Evolutionary conservation across 92 coral and sea anemone genomes (phyloP), one percentile per base, ranked within the genome.

Genomic region (Phymanthus crucifer): DNA sequence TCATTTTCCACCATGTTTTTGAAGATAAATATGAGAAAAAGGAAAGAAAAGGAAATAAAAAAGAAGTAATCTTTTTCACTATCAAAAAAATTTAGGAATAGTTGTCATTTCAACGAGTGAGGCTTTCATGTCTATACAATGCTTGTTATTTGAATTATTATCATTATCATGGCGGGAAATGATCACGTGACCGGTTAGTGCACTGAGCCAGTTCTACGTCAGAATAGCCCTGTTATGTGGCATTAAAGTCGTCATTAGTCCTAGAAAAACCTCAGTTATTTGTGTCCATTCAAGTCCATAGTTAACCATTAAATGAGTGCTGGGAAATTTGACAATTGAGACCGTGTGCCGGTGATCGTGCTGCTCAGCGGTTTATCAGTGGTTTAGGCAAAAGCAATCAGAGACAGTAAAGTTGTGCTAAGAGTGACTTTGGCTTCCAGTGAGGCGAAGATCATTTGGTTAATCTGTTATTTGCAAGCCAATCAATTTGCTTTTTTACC

Each of bases 401-500:
- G 27, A 3, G 48, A 65, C 12, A 29, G 48, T 4, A 37, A 67
- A 70, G 75, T 10, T 10, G 48, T 79, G 83, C 74, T 67, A 67
- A 74, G 69, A 34, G 83, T 79, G 83, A 66, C 10, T 46, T 32
- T 9, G 18, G 32, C 16, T 52, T 65, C 31, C 79, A 34, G 68
- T 38, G 45, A 21, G 66, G 40, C 38, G 46, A 37, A 33, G 32
- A 33, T 31, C 38, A 77, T 66, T n/a, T 47, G 68, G 72, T 35
- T 35, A 36, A 40, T 23, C 34, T 24, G 34, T 61, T 54, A 54
- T 54, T 54, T 54, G 64, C 10, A 17, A 61, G 34, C 68, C 68
- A 61, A 61, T 61, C 47, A 29, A 17, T 32, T 46, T 21, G 34
- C 71, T 57, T 34, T 40, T 19, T 52, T 87, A 87, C 94, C 91